phyloP scores from a whole-genome alignment of 2,888 invertebrate genomes.

The Acleris sparsana region DNA sequence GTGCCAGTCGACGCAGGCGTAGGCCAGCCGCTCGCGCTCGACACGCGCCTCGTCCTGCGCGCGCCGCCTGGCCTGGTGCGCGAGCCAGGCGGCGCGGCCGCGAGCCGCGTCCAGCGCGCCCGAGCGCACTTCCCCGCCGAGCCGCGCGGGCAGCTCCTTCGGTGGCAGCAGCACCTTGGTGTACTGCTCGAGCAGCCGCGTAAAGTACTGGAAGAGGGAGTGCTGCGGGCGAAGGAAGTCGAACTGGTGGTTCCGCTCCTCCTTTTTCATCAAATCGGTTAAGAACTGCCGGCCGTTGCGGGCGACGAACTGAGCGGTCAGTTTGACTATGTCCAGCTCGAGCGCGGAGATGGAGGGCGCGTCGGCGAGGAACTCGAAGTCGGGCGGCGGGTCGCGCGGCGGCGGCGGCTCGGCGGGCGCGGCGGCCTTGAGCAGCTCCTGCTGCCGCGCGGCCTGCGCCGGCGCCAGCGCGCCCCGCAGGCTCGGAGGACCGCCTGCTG shows the following conservation, averaged over 20 bases:
- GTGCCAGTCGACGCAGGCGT: constrained; percentile 99
- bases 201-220: constrained; percentile 99
- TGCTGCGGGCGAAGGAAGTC: constrained; percentile 99
- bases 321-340: constrained; percentile 98
- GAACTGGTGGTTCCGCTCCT: constrained; percentile 98
- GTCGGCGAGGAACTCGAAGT: constrained; percentile 97
- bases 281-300: constrained; percentile 98
- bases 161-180: constrained; percentile 98
- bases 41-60: constrained; percentile 97
- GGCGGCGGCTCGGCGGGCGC: constrained; percentile 93
- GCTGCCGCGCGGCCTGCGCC: constrained; percentile 92
- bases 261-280: constrained; percentile 98
- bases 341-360: constrained; percentile 99
- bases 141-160: constrained; percentile 91
- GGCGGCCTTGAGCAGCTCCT: constrained; percentile 93
- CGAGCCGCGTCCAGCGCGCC: constrained; percentile 93
- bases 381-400: constrained; percentile 95
- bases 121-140: constrained; percentile 90
- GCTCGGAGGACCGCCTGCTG: constrained; percentile 84
- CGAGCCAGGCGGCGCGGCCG: constrained; percentile 98
- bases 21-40: constrained; percentile 96
- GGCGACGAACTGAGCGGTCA: constrained; percentile 99
- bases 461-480: constrained; percentile 90
- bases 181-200: constrained; percentile 98
- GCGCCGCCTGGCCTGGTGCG: constrained; percentile 96